A percentile compares a stretch with the other conserved stretches of the same genome.
phyloP scores from a whole-genome alignment of 2,888 invertebrate species.

The Drosophila parthenogenetica region DNA sequence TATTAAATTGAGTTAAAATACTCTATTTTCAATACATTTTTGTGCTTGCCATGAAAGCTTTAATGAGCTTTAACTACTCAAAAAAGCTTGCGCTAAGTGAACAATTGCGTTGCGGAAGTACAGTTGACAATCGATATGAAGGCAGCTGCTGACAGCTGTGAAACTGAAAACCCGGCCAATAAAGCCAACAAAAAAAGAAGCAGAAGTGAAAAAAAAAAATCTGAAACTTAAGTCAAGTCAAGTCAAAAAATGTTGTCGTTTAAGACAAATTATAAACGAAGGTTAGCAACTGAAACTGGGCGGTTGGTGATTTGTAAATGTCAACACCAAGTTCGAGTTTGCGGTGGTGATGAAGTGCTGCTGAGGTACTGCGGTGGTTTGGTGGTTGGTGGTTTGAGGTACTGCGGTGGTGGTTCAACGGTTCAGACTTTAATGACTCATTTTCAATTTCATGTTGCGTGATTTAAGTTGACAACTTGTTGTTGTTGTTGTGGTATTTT shows the following conservation, averaged over 20 bases:
- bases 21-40: neutral
- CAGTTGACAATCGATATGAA: constrained; percentile 32
- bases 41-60: neutral
- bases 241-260: constrained; percentile 41
- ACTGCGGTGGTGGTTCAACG: constrained; percentile 11
- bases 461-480: constrained; percentile 71
- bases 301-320: constrained; percentile 78
- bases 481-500: constrained; percentile 60
- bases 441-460: constrained; percentile 75
- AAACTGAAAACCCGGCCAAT: constrained; percentile 17
- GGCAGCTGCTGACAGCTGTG: constrained; percentile 38
- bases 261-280: constrained; percentile 65
- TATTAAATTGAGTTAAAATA: no score
- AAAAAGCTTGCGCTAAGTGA: constrained; percentile 34
- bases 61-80: constrained; percentile 15
- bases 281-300: constrained; percentile 67
- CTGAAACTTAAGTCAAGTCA: constrained; percentile 13
- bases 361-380: neutral
- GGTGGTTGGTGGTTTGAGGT: neutral
- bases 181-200: constrained; percentile 4
- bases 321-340: constrained; percentile 67
- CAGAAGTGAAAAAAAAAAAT: neutral
- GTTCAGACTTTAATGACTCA: constrained; percentile 69
- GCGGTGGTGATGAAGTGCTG: neutral
- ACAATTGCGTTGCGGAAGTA: constrained; percentile 56